Base-by-base conservation (phyloP, 2,888 invertebrate species). In the Branchellion lobata region DNA sequence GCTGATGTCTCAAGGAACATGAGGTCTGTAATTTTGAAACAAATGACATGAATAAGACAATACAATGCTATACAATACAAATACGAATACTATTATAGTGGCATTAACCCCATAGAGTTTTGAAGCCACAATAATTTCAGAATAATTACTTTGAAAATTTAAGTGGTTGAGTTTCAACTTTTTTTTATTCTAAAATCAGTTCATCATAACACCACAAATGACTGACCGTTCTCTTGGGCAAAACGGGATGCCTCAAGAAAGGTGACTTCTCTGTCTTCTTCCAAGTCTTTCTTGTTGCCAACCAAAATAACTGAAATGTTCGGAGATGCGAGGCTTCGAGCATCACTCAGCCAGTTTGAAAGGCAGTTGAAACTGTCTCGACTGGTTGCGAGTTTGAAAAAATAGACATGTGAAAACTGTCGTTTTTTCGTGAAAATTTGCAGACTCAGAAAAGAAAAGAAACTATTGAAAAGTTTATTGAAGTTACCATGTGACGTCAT, bases 1-100 rank as follows among this genome's bases (percentile, higher is more conserved):
- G 93, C 93, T 89, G 93, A 93, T 14, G 93, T 92, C 87, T 93
- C 93, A 82, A 93, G 88, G 85, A 93, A 93, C 89, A 92, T 92
- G 81, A 93, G 87, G 85, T 93, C 93, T 93, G 88, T 81, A 90
- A 21, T 5, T 5, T n/a, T 65, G 65, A 65, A 14, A 47, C 11
- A 47, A 14, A 47, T 47, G 18, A 47, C 8, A 14, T 47, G 8
- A 47, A 47, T 14, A 14, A 47, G 18, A 47, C 8, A 47, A 14
- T 47, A 18, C 8, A 47, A 47, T 47, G 18, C 11, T 14, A 47
- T 14, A 47, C 18, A 47, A 14, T 47, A 47, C 8, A 14, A 47
- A 47, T 47, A 47, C n/a, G n/a, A n/a, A n/a, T n/a, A n/a, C n/a
- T n/a, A n/a, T n/a, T n/a, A n/a, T n/a, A n/a, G n/a, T n/a, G n/a